A percentile compares a stretch with the other conserved stretches of the same genome.
These are phyloP conservation scores for Lasiurus cinereus DNA, from an alignment of 2,113 vertebrate genomes.

Conservation along the genomic window DNA sequence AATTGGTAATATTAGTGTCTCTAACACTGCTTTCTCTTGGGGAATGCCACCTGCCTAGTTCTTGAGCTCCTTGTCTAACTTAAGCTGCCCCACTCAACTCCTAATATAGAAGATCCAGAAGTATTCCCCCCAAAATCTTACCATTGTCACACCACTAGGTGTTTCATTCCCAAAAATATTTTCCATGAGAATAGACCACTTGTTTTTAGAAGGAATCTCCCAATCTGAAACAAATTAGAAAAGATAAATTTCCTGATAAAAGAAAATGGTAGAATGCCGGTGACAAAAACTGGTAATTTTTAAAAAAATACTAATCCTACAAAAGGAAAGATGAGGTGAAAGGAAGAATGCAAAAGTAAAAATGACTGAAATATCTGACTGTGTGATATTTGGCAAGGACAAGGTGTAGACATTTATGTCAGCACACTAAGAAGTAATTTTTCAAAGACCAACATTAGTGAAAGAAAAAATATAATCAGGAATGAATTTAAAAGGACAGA, in stretches of 20 bases:
- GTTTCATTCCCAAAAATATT: slow-evolving; percentile 72
- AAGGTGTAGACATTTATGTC: neutral
- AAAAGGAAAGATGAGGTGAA: neutral
- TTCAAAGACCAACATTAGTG: neutral
- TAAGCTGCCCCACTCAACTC: neutral
- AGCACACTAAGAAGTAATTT: neutral
- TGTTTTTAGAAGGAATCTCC: slow-evolving; percentile 68
- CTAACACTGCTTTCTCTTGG: neutral
- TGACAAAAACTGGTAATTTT: neutral
- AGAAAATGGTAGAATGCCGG: neutral
- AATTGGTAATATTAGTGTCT: neutral
- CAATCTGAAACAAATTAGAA: slow-evolving; percentile 75
- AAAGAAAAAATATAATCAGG: neutral
- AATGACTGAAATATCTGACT: neutral
- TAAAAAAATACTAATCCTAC: neutral
- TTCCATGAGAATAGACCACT: slow-evolving; percentile 76
- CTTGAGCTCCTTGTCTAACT: neutral
- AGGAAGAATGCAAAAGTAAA: neutral
- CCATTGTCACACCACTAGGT: slow-evolving; percentile 25
- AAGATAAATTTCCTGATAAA: neutral
- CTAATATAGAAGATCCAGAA: neutral
- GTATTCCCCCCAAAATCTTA: slow-evolving; percentile 45
- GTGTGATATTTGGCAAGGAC: neutral
- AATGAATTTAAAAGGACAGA: neutral
- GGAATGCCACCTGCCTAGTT: neutral